Evolutionary conservation across 2,113 vertebrate species (phyloP).

Genomic region (Otocyon megalotis): DNA sequence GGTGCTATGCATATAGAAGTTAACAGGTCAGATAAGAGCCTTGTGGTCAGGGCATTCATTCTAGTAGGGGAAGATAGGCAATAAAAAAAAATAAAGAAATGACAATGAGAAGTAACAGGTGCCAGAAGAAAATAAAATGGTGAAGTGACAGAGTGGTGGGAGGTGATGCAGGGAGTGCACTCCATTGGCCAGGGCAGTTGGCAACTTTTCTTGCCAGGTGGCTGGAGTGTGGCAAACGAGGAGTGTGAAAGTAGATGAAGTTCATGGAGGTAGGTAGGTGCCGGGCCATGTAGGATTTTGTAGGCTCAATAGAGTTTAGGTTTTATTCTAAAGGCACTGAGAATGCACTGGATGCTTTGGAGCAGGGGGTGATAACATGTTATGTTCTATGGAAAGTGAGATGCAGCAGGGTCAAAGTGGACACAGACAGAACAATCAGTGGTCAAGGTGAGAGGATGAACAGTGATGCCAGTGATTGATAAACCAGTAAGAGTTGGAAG

Average conservation of each 20-base stretch:
- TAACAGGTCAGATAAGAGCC: neutral
- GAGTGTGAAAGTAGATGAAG: neutral
- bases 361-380: neutral
- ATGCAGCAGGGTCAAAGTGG: neutral
- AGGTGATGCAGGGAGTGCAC: too few relatives aligned
- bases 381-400: neutral
- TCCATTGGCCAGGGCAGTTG: neutral
- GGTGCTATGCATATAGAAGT: neutral
- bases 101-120: neutral
- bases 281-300: neutral
- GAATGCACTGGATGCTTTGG: neutral
- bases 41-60: neutral
- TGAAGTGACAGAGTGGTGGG: neutral
- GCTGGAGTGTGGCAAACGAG: neutral
- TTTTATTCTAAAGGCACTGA: neutral
- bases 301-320: neutral
- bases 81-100: neutral
- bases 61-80: neutral
- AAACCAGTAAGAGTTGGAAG: neutral
- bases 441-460: neutral
- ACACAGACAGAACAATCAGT: neutral
- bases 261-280: neutral
- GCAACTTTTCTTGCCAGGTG: neutral
- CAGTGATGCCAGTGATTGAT: fast-evolving
- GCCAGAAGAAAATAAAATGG: neutral